These are phyloP conservation scores for Cairina moschata DNA, from an alignment of 2,113 vertebrate genomes.

Conservation along the genomic window DNA sequence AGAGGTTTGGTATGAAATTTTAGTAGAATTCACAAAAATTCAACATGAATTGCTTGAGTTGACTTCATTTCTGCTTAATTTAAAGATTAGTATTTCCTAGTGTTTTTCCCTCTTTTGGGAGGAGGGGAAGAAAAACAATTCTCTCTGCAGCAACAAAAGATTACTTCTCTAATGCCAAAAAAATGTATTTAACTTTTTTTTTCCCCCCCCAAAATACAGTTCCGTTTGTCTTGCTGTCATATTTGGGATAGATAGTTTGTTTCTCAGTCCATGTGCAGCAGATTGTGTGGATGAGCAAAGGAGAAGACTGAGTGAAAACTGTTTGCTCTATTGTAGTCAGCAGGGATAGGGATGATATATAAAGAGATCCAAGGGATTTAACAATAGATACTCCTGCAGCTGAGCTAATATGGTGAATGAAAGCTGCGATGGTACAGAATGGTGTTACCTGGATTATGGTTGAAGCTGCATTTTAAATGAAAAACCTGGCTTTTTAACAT, in stretches of 20 bases:
- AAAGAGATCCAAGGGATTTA: not conserved
- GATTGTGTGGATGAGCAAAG: not conserved
- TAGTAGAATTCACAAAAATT: not conserved
- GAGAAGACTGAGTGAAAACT: rapidly evolving
- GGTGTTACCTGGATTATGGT: not conserved
- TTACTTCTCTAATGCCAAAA: not conserved
- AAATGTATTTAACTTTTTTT: not conserved
- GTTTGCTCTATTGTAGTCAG: not conserved
- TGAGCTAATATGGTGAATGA: not conserved
- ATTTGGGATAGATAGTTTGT: not conserved
- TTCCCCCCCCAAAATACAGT: not conserved
- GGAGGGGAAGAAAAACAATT: no score
- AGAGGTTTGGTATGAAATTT: not conserved
- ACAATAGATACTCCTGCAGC: not conserved
- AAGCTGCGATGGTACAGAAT: not conserved
- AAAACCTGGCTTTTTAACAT: rapidly evolving
- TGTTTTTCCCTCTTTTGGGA: rapidly evolving
- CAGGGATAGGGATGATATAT: not conserved
- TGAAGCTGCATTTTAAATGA: not conserved
- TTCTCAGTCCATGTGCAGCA: not conserved
- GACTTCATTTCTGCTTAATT: not conserved
- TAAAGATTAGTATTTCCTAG: not conserved
- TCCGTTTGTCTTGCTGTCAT: not conserved
- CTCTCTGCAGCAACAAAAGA: not conserved
- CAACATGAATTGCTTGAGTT: not conserved